Conservation (phyloP, 2,113 vertebrate genomes). For the Cygnus buccinator region DNA sequence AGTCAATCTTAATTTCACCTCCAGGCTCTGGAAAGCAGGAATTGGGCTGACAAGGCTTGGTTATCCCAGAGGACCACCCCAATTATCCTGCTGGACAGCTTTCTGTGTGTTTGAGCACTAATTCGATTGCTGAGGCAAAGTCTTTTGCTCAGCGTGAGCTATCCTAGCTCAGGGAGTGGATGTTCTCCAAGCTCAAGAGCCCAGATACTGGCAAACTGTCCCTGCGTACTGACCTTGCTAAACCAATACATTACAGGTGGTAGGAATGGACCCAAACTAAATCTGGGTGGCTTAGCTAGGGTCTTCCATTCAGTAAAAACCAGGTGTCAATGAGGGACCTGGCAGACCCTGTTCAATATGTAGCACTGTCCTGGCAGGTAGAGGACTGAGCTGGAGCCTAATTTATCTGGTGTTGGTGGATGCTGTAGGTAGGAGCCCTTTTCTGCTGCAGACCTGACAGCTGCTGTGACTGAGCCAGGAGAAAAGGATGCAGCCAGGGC, state of each 20-base stretch:
- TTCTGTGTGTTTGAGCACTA: neutral
- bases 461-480: neutral
- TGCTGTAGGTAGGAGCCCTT: neutral
- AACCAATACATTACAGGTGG: neutral
- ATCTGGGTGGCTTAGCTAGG: neutral
- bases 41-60: neutral
- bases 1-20: neutral
- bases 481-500: neutral
- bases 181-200: neutral
- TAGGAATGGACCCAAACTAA: neutral
- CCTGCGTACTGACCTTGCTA: neutral
- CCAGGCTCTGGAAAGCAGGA: neutral
- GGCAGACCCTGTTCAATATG: neutral
- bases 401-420: neutral
- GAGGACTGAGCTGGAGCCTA: neutral
- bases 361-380: neutral
- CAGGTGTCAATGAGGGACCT: neutral
- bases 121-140: neutral
- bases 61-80: neutral
- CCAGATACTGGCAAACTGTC: neutral
- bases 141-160: fast-evolving
- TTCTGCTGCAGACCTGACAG: neutral
- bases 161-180: neutral
- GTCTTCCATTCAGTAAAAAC: neutral
- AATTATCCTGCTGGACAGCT: neutral